phyloP scores from a whole-genome alignment of 2,797 vertebrate species.

The Avahi laniger region DNA sequence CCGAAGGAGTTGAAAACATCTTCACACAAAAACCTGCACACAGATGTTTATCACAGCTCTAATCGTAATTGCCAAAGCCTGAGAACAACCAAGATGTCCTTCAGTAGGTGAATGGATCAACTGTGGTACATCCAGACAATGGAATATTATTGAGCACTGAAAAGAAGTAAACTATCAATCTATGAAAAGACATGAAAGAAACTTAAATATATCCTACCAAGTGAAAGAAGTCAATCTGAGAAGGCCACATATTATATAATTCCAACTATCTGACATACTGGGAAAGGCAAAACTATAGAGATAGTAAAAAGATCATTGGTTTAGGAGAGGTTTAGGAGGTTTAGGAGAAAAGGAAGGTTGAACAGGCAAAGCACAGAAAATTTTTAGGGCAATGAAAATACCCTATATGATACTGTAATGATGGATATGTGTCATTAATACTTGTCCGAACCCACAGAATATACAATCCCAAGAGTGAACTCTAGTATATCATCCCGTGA shows the following conservation, averaged over 20 bases:
- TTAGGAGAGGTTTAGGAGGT: too few relatives aligned
- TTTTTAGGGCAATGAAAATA: neutral
- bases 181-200: neutral
- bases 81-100: neutral
- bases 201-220: neutral
- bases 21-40: neutral
- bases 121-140: neutral
- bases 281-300: neutral
- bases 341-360: too few relatives aligned
- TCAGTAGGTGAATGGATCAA: neutral
- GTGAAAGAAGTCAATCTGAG: neutral
- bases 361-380: neutral
- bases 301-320: neutral
- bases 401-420: neutral
- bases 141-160: neutral
- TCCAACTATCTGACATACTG: neutral
- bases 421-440: neutral
- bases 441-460: neutral
- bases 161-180: neutral
- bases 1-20: neutral
- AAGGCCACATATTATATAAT: neutral
- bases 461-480: neutral
- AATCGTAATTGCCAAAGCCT: neutral
- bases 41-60: neutral
- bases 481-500: neutral